Evolutionary conservation across 2,797 vertebrate species (phyloP), one percentile per base, ranked within the genome.

Genomic region (Thaleichthys pacificus): DNA sequence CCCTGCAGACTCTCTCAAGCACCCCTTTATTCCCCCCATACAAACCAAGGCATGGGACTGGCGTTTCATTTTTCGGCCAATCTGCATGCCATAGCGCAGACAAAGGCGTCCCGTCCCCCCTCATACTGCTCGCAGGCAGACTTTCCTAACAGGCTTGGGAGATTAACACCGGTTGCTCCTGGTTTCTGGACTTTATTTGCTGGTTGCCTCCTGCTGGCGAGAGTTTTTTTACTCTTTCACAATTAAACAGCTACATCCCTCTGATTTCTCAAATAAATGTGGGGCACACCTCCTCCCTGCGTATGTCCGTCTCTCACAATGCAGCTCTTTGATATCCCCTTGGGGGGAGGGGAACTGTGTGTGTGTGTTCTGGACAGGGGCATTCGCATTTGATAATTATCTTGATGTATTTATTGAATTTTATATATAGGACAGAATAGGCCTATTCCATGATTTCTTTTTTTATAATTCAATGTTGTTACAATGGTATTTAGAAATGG

Each of bases 151-250:
- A 91, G 90, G 91, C 89, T 92, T 91, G 89, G 86, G 89, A 92
- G 92, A 93, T 93, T 93, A 94, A 91, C 93, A 92, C 91, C 80
- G 88, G 91, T 93, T 93, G 91, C 91, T 91, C 92, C 86, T 88
- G 80, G 85, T 91, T 91, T 91, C 88, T 83, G 82, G 87, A 82
- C 81, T 77, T 76, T 75, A 81, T 75, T 73, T 89, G 84, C 81
- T 84, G 81, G 83, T 87, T 78, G 84, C 87, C 85, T 90, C 88
- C 87, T 71, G 85, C 87, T 90, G 90, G 86, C 88, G 73, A 88
- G 88, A 88, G 89, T 1, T 88, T 90, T 90, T 56, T 80, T 79
- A 73, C 83, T 86, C 87, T 79, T 85, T 88, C 80, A 90, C 81
- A 90, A 90, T 91, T 88, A 91, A 92, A 88, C 86, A 86, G 89